A percentile compares a stretch with the other conserved stretches of the same genome.
These are phyloP conservation scores for Monodelphis domestica DNA, from an alignment of 2,797 vertebrate genomes.

Conservation along the genomic window DNA sequence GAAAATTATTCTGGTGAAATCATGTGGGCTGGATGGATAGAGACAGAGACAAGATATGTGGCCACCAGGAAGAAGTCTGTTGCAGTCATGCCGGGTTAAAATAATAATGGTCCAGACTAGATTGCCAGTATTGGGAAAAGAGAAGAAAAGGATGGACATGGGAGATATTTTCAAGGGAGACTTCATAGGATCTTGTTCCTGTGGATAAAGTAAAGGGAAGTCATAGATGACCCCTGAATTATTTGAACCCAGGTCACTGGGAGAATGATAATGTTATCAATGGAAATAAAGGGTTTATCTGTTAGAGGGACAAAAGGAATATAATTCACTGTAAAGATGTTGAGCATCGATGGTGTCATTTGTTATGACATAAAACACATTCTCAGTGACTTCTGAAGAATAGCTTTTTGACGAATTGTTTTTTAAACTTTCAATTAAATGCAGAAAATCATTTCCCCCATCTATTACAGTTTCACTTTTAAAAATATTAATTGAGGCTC, in stretches of 20 bases:
- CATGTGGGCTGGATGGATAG: not conserved
- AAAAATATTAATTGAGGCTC: not conserved
- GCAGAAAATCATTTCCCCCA: not conserved
- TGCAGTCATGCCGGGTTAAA: not conserved
- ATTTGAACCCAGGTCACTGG: not conserved
- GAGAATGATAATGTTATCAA: not conserved
- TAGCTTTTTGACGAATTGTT: not conserved
- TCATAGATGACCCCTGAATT: not conserved
- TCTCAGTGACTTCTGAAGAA: not conserved
- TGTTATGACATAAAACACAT: not conserved
- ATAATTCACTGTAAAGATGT: not conserved
- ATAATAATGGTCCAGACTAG: not conserved
- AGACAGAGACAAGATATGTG: not conserved
- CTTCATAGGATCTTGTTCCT: not conserved
- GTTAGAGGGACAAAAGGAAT: not conserved
- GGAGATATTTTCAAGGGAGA: not conserved
- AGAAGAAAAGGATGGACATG: slow-evolving; percentile 17
- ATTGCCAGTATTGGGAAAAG: slow-evolving; percentile 10
- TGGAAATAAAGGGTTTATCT: not conserved
- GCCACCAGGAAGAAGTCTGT: not conserved
- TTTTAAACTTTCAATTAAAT: not conserved
- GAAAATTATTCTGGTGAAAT: not conserved
- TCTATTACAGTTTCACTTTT: not conserved
- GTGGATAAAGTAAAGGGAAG: not conserved
- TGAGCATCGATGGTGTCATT: not conserved